Conservation (phyloP, 2,113 vertebrate genomes). For the Anoura caudifer region DNA sequence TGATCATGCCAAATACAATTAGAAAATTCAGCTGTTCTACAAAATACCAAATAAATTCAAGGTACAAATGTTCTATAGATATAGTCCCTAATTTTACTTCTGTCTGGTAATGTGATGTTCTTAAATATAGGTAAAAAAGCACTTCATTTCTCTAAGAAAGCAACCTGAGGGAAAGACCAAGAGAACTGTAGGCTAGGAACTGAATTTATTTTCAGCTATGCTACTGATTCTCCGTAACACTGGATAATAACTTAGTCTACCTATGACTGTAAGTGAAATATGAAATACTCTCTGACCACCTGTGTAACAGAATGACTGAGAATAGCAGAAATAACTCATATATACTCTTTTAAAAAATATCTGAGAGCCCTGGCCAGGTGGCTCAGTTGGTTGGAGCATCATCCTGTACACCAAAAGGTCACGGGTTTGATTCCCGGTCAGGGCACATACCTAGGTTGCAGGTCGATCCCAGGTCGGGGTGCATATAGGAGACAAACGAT, state of each 20-base stretch:
- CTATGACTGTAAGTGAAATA: slow-evolving; percentile 13
- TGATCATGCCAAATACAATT: neutral
- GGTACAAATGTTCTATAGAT: neutral
- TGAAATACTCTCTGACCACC: neutral
- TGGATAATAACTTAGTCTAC: slow-evolving; percentile 15
- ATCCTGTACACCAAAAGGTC: no score
- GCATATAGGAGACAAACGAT: no score
- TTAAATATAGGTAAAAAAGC: slow-evolving; percentile 22
- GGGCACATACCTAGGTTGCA: no score
- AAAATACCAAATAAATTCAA: slow-evolving; percentile 39
- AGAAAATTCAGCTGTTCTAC: slow-evolving; percentile 11
- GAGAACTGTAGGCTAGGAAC: neutral
- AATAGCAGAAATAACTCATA: neutral
- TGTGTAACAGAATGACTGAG: neutral
- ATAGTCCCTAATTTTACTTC: slow-evolving; percentile 24
- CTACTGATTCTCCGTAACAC: neutral
- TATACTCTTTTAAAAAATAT: neutral
- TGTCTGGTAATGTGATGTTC: neutral
- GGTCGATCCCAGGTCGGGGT: no score
- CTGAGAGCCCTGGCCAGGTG: no score
- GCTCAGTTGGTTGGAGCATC: no score
- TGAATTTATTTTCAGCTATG: neutral
- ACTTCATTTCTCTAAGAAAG: slow-evolving; percentile 42
- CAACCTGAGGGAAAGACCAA: slow-evolving; percentile 7
- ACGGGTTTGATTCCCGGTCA: no score